Evolutionary conservation across 1,140 invertebrate species (phyloP).

Genomic region (Tetraneura akinire): DNA sequence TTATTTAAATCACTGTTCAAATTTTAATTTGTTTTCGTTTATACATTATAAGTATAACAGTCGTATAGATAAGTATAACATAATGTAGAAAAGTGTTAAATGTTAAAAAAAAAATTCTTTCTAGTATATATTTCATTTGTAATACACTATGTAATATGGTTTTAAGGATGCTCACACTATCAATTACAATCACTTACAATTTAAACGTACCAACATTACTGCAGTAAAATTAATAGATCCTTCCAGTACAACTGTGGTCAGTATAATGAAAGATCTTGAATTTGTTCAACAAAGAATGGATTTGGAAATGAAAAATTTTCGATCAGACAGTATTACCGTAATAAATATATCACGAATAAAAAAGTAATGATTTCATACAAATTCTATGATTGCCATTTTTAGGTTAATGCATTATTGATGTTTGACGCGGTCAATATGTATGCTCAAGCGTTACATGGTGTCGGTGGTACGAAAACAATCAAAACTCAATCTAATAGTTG

Average conservation of each 20-base stretch:
- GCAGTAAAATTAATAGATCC: slow-evolving; percentile 72
- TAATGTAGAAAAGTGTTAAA: too few species aligned
- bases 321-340: slow-evolving; percentile 60
- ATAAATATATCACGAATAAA: neutral
- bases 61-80: too few species aligned
- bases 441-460: slow-evolving; percentile 84
- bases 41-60: too few species aligned
- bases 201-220: slow-evolving; percentile 82
- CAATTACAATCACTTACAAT: slow-evolving; percentile 77
- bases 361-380: neutral
- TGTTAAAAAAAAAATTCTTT: too few species aligned
- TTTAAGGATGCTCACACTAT: slow-evolving; percentile 76
- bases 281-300: slow-evolving; percentile 33
- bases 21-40: too few species aligned
- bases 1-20: too few species aligned
- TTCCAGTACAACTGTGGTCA: slow-evolving; percentile 59
- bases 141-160: neutral
- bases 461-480: slow-evolving; percentile 86
- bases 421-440: slow-evolving; percentile 94
- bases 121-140: neutral
- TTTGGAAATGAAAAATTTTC: slow-evolving; percentile 13
- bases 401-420: slow-evolving; percentile 88
- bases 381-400: neutral
- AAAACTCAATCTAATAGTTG: slow-evolving; percentile 85
- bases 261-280: slow-evolving; percentile 29